Evolutionary conservation across 2,797 vertebrate genomes (phyloP).

Genomic region (Acrossocheilus fasciatus): DNA sequence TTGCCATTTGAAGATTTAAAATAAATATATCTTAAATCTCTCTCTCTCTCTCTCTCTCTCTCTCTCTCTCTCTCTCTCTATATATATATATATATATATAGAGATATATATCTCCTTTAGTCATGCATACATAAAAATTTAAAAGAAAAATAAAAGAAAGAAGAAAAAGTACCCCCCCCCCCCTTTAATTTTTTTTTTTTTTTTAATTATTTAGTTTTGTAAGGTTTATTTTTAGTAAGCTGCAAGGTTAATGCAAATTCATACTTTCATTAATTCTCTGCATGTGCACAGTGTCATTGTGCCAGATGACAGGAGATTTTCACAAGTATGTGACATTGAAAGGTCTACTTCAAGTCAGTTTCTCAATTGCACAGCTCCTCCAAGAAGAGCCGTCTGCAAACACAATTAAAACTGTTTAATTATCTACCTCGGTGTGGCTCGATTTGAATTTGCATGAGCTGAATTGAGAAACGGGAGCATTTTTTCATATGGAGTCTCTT

Average conservation of each 20-base stretch:
- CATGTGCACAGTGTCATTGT: neutral
- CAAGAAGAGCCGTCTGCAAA: conserved; percentile 14
- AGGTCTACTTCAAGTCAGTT: conserved; percentile 18
- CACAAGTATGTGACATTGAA: conserved; percentile 35
- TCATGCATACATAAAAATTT: no score
- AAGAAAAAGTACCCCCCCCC: no score
- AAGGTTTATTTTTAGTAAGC: no score
- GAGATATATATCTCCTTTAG: no score
- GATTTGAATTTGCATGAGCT: conserved; percentile 37
- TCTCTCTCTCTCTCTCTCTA: no score
- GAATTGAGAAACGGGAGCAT: conserved; percentile 8
- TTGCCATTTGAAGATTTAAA: no score
- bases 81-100: no score
- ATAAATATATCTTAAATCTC: no score
- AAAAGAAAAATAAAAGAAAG: no score
- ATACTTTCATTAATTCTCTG: conserved; percentile 11
- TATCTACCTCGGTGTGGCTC: conserved; percentile 8
- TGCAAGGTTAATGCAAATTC: neutral
- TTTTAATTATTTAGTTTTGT: no score
- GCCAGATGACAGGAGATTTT: neutral
- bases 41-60: no score
- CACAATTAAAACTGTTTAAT: conserved; percentile 40
- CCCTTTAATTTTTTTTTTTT: no score
- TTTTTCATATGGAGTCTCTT: conserved; percentile 3
- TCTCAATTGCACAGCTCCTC: conserved; percentile 5